These are phyloP conservation scores for Laupala kohalensis DNA, from an alignment of 1,140 invertebrate species.

Conservation along the genomic window DNA sequence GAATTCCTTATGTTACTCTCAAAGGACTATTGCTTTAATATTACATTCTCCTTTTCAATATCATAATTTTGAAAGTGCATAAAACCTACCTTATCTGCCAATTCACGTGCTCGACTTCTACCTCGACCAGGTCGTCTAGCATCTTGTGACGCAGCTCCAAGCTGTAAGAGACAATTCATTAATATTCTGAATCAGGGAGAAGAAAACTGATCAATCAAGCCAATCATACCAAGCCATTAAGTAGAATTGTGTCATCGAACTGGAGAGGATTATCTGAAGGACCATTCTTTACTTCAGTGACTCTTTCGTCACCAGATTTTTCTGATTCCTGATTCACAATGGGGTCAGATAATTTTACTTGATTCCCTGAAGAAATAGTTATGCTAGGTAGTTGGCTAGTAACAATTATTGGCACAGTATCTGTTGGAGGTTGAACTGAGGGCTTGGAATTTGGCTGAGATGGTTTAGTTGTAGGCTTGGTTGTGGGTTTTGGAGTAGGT, in stretches of 20 bases:
- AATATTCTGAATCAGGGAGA: too few species aligned
- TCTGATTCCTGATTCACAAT: too few species aligned
- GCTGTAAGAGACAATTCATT: too few species aligned
- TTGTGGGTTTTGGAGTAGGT: neutral
- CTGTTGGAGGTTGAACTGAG: neutral
- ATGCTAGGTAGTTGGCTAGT: too few species aligned
- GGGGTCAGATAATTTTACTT: too few species aligned
- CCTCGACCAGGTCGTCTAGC: neutral
- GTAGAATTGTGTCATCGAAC: neutral
- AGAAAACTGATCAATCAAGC: too few species aligned
- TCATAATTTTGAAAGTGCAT: neutral
- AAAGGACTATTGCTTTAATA: too few species aligned
- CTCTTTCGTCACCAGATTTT: neutral
- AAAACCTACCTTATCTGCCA: neutral
- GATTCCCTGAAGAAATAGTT: too few species aligned
- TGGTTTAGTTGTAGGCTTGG: neutral
- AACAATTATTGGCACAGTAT: neutral
- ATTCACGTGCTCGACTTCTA: neutral
- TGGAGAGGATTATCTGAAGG: neutral
- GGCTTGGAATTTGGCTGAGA: neutral
- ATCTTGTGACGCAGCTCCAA: neutral
- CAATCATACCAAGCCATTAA: neutral
- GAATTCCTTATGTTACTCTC: too few species aligned
- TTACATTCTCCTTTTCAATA: too few species aligned
- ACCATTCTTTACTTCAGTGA: neutral